Base-by-base conservation (phyloP, 2,797 vertebrate genomes). In the Coregonus suidteri region DNA sequence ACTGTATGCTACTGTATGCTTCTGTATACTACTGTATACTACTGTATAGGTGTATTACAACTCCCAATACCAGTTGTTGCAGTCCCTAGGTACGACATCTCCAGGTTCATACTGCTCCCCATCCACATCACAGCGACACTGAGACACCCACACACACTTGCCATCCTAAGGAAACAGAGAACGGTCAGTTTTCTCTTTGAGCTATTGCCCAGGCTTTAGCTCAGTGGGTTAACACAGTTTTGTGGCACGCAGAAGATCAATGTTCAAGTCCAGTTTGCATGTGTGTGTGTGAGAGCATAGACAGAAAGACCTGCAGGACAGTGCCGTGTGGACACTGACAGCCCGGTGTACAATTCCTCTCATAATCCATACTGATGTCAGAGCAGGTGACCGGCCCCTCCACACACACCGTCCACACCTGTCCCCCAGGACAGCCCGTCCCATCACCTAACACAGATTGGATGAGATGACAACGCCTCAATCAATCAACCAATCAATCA, bases 11-110 rank as follows among this genome's bases (percentile, higher is more conserved):
- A 9, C 1, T 41, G 41, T 9, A 41, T 41, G 9, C 1, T 41
- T 2, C 41, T 41, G 41, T 47, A 47, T 47, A 47, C 7, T 47
- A 47, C 41, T 47, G 9, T 47, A 3, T 47, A 13, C 2, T 11
- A 47, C 41, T 6, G 37, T 41, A 7, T 41, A 41, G 37, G 37
- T 6, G 37, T 37, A 37, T 37, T 37, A 37, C 37, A 37, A 51
- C 37, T 4, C 4, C 4, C n/a, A 41, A 66, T 79, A 96, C 96
- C 96, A 97, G 85, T 95, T 97, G 84, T 95, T 95, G 77, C 97
- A 98, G 34, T 89, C 92, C 31, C 51, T 83, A 41, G 83, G 47
- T 37, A 96, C 91, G 0, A 20, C 53, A 3, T 93, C 91, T 79
- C 95, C 94, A 0, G 95, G 90, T 3, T 86, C 70, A 65, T 94